Conservation (phyloP, 2,113 vertebrate species). For the Xiphophorus hellerii region DNA sequence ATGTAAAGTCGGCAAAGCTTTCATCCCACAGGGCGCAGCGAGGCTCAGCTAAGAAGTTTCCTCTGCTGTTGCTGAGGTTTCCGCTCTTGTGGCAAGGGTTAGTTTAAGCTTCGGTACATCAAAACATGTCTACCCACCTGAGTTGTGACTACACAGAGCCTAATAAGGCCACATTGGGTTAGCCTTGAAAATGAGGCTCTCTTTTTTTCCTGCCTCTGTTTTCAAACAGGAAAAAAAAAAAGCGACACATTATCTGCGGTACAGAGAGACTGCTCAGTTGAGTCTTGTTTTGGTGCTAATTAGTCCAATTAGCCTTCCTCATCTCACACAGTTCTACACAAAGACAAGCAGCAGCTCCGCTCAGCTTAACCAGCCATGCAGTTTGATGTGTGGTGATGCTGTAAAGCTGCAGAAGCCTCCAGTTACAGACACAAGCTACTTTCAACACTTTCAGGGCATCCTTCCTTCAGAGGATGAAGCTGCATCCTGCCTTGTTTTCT, state of each 20-base stretch:
- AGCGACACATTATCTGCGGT: constrained; percentile 60
- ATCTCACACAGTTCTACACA: constrained; percentile 65
- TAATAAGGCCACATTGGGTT: constrained; percentile 40
- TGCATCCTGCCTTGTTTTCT: constrained; percentile 34
- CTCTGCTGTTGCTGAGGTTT: constrained; percentile 8
- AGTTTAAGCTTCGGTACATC: constrained; percentile 42
- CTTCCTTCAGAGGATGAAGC: constrained; percentile 43
- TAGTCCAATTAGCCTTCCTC: constrained; percentile 73
- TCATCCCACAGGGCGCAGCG: constrained; percentile 22
- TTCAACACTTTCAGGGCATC: constrained; percentile 50
- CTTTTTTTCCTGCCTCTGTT: constrained; percentile 44
- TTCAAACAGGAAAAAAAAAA: constrained; percentile 27
- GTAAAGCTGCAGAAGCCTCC: constrained; percentile 59
- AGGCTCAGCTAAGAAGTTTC: constrained; percentile 12
- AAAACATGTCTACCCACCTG: constrained; percentile 24
- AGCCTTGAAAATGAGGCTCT: constrained; percentile 51
- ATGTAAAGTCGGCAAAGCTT: constrained; percentile 35
- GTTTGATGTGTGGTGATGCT: constrained; percentile 57
- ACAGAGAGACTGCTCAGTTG: constrained; percentile 56
- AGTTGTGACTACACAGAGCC: constrained; percentile 32
- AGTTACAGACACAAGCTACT: constrained; percentile 57
- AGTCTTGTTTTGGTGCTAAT: constrained; percentile 69
- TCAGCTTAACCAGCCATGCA: constrained; percentile 49
- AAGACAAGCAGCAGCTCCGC: constrained; percentile 55
- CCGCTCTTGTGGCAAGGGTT: constrained; percentile 45